A percentile compares a stretch with the other conserved stretches of the same genome.
Conservation (phyloP, 53 echinoderm and acorn worm genomes). For the Zoroaster sp. region DNA sequence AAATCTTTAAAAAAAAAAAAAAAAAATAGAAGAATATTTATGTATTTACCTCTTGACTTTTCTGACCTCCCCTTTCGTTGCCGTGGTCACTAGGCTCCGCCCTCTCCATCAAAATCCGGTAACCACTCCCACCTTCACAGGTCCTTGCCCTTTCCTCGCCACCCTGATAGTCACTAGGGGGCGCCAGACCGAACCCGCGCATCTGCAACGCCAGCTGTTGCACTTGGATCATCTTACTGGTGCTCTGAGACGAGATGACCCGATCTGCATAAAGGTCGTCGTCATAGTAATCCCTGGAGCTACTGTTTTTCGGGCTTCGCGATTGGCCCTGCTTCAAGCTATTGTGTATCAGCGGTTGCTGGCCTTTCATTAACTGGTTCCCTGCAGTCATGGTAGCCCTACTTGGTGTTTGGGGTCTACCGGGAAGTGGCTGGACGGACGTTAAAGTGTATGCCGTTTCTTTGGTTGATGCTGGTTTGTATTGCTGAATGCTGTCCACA, state of each 20-base stretch:
- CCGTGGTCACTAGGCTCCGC: not conserved
- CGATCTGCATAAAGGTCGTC: slow-evolving; percentile 52
- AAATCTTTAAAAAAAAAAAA: too few relatives aligned
- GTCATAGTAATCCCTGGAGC: not conserved
- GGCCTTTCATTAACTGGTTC: slow-evolving; percentile 34
- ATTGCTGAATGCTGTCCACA: slow-evolving; percentile 48
- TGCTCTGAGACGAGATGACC: slow-evolving; percentile 47
- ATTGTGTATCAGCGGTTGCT: not conserved
- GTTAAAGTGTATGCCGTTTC: not conserved
- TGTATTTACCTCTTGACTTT: not conserved
- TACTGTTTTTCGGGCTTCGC: slow-evolving; percentile 8
- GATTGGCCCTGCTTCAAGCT: not conserved
- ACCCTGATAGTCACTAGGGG: slow-evolving; percentile 20
- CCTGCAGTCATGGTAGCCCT: not conserved
- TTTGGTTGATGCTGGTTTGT: not conserved
- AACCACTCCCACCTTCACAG: not conserved
- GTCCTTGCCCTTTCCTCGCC: not conserved
- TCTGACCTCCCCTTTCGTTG: not conserved
- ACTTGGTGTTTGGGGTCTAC: slow-evolving; percentile 25
- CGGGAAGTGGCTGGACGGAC: not conserved
- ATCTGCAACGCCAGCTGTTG: slow-evolving; percentile 75
- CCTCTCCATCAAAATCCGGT: slow-evolving; percentile 19
- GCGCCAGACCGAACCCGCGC: slow-evolving; percentile 38
- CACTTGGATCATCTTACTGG: slow-evolving; percentile 68
- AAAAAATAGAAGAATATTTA: not conserved